Percentiles rank a stretch among this genome's conserved stretches.
Conservation (phyloP, 2,888 invertebrate species). For the Morpho achilles region DNA sequence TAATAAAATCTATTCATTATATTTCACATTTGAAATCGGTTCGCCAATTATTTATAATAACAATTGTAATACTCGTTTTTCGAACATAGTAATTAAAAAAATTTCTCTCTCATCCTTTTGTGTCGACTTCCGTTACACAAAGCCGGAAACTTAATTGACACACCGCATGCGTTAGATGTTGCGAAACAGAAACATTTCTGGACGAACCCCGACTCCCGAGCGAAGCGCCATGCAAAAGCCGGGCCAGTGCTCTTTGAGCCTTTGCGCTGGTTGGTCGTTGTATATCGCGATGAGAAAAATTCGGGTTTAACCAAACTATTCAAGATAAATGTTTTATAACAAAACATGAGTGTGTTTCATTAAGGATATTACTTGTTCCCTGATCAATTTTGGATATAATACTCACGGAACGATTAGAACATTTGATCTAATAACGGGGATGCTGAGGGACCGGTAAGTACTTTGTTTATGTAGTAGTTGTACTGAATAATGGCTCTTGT, state of each 20-base stretch:
- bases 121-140: not conserved
- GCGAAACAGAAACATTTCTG: slow-evolving; percentile 16
- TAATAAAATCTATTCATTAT: too few relatives aligned
- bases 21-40: too few relatives aligned
- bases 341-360: not conserved
- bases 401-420: slow-evolving; percentile 1
- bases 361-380: not conserved
- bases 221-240: not conserved
- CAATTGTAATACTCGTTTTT: too few relatives aligned
- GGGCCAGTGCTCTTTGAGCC: slow-evolving; percentile 45
- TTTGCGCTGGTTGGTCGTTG: slow-evolving; percentile 31
- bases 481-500: slow-evolving; percentile 29
- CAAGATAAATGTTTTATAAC: slow-evolving; percentile 3
- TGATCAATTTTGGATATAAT: not conserved
- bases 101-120: not conserved
- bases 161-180: not conserved
- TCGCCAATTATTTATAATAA: too few relatives aligned
- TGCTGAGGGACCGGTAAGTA: slow-evolving; percentile 50
- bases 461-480: slow-evolving; percentile 24
- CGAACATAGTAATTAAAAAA: too few relatives aligned
- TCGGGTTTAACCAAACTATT: slow-evolving; percentile 10
- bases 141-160: not conserved
- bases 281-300: slow-evolving; percentile 11
- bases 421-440: slow-evolving; percentile 34
- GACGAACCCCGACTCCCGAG: slow-evolving; percentile 9